These are phyloP conservation scores for Drosophila eugracilis DNA, from an alignment of 1,140 invertebrate genomes.

Conservation along the genomic window DNA sequence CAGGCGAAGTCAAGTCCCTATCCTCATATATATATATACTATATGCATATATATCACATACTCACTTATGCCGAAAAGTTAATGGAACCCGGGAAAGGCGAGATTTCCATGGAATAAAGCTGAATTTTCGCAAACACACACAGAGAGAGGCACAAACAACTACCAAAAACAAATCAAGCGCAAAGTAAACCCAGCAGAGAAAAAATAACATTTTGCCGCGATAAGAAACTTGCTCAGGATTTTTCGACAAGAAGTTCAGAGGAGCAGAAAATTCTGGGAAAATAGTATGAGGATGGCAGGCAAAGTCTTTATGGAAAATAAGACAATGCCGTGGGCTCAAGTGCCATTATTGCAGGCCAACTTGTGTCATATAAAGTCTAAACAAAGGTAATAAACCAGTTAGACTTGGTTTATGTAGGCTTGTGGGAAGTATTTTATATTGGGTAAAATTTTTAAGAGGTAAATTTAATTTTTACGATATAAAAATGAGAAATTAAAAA, in stretches of 20 bases:
- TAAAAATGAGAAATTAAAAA: too few relatives aligned
- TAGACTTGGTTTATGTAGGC: slow-evolving; percentile 30
- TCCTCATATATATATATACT: slow-evolving; percentile 4
- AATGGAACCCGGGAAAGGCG: slow-evolving; percentile 33
- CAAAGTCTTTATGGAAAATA: slow-evolving; percentile 7
- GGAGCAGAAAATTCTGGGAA: neutral
- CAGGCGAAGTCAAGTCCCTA: slow-evolving; percentile 13
- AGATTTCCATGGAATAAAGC: slow-evolving; percentile 35
- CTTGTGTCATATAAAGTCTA: slow-evolving; percentile 73
- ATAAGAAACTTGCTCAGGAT: slow-evolving; percentile 61
- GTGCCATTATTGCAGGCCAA: slow-evolving; percentile 60
- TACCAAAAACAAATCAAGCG: slow-evolving; percentile 63
- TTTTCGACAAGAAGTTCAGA: slow-evolving; percentile 15
- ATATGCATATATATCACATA: slow-evolving; percentile 9
- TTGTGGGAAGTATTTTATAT: slow-evolving; percentile 1
- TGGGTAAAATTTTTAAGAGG: neutral
- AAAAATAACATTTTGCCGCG: slow-evolving; percentile 53
- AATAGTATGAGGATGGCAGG: slow-evolving; percentile 8
- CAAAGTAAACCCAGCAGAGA: slow-evolving; percentile 42
- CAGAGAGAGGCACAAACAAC: slow-evolving; percentile 20
- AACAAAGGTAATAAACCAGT: slow-evolving; percentile 81
- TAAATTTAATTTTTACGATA: neutral
- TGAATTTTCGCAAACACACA: slow-evolving; percentile 15
- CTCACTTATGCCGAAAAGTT: slow-evolving; percentile 32
- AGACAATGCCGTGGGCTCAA: slow-evolving; percentile 73